These are phyloP conservation scores for Drosophila subpulchrella DNA, from an alignment of 1,140 invertebrate species.

Conservation along the genomic window DNA sequence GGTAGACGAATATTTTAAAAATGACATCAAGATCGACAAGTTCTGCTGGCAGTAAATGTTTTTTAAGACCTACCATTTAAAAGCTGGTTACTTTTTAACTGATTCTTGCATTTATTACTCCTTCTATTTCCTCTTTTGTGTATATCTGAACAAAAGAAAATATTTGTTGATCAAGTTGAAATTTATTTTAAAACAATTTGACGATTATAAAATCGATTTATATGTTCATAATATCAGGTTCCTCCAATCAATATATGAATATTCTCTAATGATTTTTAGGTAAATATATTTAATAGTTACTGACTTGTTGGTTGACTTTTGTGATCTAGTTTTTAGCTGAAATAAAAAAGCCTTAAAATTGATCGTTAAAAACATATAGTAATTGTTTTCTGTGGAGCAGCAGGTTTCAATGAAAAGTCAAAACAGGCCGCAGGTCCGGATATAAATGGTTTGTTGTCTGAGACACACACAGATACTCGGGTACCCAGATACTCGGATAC, in stretches of 20 bases:
- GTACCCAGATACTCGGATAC: conserved; percentile 8
- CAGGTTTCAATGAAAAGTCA: conserved; percentile 79
- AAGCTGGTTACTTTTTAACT: too few relatives aligned
- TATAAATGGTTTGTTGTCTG: conserved; percentile 80
- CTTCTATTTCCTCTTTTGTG: too few relatives aligned
- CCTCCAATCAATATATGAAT: neutral
- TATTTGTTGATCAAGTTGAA: neutral
- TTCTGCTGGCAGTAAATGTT: too few relatives aligned
- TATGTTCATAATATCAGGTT: neutral
- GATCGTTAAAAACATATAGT: neutral
- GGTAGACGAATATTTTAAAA: neutral
- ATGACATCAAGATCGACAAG: neutral
- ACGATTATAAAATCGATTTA: neutral
- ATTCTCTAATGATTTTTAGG: neutral
- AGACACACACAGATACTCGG: conserved; percentile 42
- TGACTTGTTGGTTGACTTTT: neutral
- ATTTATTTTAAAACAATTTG: too few relatives aligned
- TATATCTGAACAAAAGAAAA: neutral
- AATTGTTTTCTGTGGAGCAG: conserved; percentile 42
- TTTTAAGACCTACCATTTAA: too few relatives aligned
- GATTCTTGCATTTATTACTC: too few relatives aligned
- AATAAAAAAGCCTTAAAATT: neutral
- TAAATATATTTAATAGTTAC: neutral
- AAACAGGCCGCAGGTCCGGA: conserved; percentile 81
- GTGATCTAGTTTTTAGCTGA: neutral